phyloP scores from a whole-genome alignment of 1,140 invertebrate species.

The Macrocentrus cingulum region DNA sequence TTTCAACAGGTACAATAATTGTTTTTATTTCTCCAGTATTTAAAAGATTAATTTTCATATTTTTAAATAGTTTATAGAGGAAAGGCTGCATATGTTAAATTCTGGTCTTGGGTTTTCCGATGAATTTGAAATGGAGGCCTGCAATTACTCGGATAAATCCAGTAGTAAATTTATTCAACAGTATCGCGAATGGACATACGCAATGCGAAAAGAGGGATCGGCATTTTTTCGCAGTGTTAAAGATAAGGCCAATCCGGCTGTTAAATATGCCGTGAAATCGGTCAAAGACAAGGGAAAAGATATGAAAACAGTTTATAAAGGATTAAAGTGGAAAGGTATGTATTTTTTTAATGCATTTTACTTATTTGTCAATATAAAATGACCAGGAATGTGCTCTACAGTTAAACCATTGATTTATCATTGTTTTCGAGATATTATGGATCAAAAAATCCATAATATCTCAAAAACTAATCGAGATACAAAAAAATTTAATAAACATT shows the following conservation, averaged over 20 bases:
- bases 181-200: conserved; percentile 73
- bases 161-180: conserved; percentile 75
- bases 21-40: background rate
- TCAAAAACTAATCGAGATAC: too few species aligned
- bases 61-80: conserved; percentile 81
- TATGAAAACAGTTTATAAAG: conserved; percentile 74
- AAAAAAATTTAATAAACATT: too few species aligned
- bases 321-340: conserved; percentile 67
- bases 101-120: conserved; percentile 87
- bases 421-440: too few species aligned
- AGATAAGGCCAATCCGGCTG: conserved; percentile 78
- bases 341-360: too few species aligned
- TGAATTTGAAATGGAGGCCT: conserved; percentile 91
- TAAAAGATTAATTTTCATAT: conserved; percentile 4
- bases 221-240: conserved; percentile 76
- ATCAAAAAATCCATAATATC: too few species aligned
- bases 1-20: conserved; percentile 78
- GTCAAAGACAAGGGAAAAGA: conserved; percentile 77
- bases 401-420: too few species aligned
- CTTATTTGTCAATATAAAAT: too few species aligned
- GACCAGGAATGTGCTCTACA: too few species aligned
- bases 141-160: conserved; percentile 80
- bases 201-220: conserved; percentile 68
- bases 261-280: conserved; percentile 79
- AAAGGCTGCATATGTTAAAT: conserved; percentile 86